phyloP scores from a whole-genome alignment of 2,113 vertebrate species.

The Phylloscopus whistleri region DNA sequence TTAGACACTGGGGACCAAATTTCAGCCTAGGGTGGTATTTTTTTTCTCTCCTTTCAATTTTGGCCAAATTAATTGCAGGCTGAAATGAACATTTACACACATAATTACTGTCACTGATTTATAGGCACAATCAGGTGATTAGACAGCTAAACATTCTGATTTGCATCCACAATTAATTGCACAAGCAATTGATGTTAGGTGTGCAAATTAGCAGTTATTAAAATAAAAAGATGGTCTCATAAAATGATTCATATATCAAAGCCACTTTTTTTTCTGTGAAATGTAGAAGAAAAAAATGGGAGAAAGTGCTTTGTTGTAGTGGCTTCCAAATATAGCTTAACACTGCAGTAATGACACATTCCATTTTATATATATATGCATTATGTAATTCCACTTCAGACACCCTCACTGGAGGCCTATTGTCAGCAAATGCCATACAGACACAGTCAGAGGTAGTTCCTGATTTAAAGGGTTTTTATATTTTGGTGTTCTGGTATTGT shows the following conservation, averaged over 20 bases:
- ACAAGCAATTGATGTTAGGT: constrained; percentile 12
- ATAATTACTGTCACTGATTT: constrained; percentile 51
- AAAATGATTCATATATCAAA: constrained; percentile 42
- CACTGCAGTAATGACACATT: constrained; percentile 51
- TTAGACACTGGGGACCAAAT: not conserved
- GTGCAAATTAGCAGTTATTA: constrained; percentile 56
- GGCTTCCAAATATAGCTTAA: constrained; percentile 34
- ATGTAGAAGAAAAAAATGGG: not conserved
- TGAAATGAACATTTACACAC: constrained; percentile 46
- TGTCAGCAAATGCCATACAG: not conserved
- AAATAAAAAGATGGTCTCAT: constrained; percentile 16
- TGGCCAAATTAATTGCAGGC: constrained; percentile 27
- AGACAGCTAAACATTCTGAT: constrained; percentile 40
- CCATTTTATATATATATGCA: not conserved
- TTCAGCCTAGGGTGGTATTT: not conserved
- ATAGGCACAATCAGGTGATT: constrained; percentile 27
- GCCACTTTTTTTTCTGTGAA: not conserved
- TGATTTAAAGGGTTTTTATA: not conserved
- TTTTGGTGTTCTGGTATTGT: not conserved
- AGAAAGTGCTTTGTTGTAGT: constrained; percentile 10
- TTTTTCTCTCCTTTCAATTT: constrained; percentile 26
- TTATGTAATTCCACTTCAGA: constrained; percentile 38
- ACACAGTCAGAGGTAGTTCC: not conserved
- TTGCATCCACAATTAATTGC: constrained; percentile 45
- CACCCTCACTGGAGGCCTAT: not conserved